Percentiles rank a stretch among this genome's conserved stretches.
Evolutionary conservation across 1,140 invertebrate species (phyloP).

Genomic region (Linepithema humile): DNA sequence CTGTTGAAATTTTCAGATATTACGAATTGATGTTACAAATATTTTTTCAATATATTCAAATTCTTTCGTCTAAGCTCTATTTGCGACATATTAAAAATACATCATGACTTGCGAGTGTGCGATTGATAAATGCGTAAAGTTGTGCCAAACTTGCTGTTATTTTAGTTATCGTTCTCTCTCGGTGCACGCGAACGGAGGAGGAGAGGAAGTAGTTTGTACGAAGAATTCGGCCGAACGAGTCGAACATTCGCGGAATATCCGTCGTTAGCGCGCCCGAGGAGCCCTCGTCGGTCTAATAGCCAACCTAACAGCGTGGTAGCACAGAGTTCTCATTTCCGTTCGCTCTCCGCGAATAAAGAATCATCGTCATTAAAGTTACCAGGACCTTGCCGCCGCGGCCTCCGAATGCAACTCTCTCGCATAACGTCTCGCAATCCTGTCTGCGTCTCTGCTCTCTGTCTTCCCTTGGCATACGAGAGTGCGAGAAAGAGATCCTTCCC

Average conservation of each 20-base stretch:
- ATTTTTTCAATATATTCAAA: too few species aligned
- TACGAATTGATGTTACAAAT: too few species aligned
- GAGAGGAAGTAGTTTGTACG: background rate
- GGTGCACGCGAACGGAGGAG: slow-evolving; percentile 1
- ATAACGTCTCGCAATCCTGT: slow-evolving; percentile 29
- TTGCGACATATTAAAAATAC: too few species aligned
- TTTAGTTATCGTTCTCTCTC: background rate
- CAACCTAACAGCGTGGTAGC: background rate
- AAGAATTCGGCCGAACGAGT: slow-evolving; percentile 3
- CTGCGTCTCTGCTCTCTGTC: slow-evolving; percentile 17
- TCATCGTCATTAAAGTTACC: background rate
- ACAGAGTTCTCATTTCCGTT: background rate
- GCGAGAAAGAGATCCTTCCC: slow-evolving; percentile 14
- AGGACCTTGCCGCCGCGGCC: background rate
- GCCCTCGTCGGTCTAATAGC: too few species aligned
- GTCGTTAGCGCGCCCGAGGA: too few species aligned
- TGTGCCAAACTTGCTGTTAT: background rate
- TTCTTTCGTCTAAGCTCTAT: too few species aligned
- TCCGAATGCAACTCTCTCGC: slow-evolving; percentile 21
- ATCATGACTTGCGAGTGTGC: too few species aligned
- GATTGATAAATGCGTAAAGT: background rate
- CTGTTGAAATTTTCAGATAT: too few species aligned
- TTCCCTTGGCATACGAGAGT: slow-evolving; percentile 12
- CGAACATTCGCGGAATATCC: background rate
- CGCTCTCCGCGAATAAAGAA: too few species aligned